These are phyloP conservation scores for Scalopus aquaticus DNA, from an alignment of 2,113 vertebrate species.

Conservation along the genomic window DNA sequence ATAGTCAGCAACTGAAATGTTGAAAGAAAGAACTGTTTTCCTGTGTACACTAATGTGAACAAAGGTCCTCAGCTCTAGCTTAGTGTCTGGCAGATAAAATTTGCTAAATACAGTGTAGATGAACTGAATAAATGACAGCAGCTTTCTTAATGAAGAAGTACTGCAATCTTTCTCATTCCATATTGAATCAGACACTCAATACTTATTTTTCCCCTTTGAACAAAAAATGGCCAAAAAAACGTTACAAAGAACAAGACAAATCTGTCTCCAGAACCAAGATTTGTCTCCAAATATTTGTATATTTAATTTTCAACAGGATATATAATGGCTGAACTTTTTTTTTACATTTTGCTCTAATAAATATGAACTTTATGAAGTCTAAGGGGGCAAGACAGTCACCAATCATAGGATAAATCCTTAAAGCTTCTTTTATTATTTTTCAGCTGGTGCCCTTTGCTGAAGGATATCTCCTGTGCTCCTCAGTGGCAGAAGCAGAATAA, in stretches of 20 bases:
- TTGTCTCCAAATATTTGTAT: slow-evolving; percentile 19
- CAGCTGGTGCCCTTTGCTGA: slow-evolving; percentile 80
- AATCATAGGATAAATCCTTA: slow-evolving; percentile 76
- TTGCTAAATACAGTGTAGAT: background rate
- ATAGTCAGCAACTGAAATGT: background rate
- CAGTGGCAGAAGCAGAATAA: slow-evolving; percentile 62
- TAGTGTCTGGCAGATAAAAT: background rate
- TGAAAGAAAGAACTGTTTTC: background rate
- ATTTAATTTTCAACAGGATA: slow-evolving; percentile 55
- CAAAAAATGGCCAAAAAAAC: background rate
- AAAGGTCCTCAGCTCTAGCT: background rate
- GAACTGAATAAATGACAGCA: background rate
- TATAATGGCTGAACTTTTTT: slow-evolving; percentile 42
- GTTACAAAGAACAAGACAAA: background rate
- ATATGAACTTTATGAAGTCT: slow-evolving; percentile 72
- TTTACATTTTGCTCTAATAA: slow-evolving; percentile 73
- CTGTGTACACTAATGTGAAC: background rate
- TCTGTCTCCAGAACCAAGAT: background rate
- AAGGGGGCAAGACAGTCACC: slow-evolving; percentile 48
- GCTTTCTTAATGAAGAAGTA: background rate
- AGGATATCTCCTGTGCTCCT: slow-evolving; percentile 76
- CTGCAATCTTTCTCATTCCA: background rate
- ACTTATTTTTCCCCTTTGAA: background rate
- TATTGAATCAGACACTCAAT: background rate
- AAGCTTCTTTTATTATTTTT: slow-evolving; percentile 81